These are phyloP conservation scores for Aspidiotus rigidus DNA, from an alignment of 2,888 invertebrate species.

Conservation along the genomic window DNA sequence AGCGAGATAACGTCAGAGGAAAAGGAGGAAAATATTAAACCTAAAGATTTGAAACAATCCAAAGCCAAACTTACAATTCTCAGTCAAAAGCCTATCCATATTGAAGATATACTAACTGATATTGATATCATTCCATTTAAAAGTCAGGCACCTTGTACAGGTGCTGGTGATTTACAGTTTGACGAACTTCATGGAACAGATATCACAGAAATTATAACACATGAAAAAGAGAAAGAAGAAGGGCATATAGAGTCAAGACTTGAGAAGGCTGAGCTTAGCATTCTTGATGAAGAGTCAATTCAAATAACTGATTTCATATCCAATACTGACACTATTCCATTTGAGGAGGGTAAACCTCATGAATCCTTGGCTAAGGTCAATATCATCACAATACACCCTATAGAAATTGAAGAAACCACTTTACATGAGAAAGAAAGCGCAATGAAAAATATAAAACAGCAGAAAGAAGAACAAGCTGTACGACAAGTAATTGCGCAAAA, in stretches of 20 bases:
- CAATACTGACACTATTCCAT: constrained; percentile 50
- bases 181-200: constrained; percentile 38
- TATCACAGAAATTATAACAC: constrained; percentile 28
- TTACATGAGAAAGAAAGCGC: constrained; percentile 26
- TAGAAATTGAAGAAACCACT: constrained; percentile 39
- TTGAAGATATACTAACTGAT: constrained; percentile 14
- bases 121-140: constrained; percentile 6
- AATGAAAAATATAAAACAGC: neutral
- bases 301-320: constrained; percentile 44
- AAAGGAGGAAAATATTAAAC: constrained; percentile 37
- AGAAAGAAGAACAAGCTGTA: constrained; percentile 10
- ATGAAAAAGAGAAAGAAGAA: constrained; percentile 32
- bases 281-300: constrained; percentile 18
- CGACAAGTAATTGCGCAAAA: constrained; percentile 13
- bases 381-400: constrained; percentile 39
- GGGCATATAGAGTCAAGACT: neutral
- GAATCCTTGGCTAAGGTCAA: neutral
- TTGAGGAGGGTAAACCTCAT: constrained; percentile 39
- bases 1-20: constrained; percentile 38
- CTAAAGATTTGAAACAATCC: constrained; percentile 34
- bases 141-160: neutral
- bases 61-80: constrained; percentile 22
- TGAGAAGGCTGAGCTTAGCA: constrained; percentile 37
- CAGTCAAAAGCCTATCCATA: constrained; percentile 17
- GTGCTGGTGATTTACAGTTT: constrained; percentile 13